Evolutionary conservation across 2,888 invertebrate genomes (phyloP).

Genomic region (Lycocerus yunnanus): DNA sequence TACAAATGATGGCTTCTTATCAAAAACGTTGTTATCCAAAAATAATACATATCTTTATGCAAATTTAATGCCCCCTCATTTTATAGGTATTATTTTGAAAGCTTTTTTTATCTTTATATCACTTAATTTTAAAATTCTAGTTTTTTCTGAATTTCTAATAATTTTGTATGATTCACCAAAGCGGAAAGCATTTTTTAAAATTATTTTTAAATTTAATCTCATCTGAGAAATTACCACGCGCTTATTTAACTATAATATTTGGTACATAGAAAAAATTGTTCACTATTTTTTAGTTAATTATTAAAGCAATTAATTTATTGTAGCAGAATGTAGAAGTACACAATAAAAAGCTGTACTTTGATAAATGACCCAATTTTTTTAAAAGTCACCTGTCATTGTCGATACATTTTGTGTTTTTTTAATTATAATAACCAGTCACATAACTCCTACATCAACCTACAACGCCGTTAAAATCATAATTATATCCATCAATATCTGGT

Average conservation of each 20-base stretch:
- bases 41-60: too few relatives aligned
- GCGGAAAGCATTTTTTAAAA: neutral
- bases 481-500: conserved; percentile 40
- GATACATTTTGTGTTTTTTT: conserved; percentile 24
- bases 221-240: neutral
- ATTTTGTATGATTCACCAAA: neutral
- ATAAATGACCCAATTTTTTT: conserved; percentile 15
- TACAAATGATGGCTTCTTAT: neutral
- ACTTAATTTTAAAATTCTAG: too few relatives aligned
- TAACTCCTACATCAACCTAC: conserved; percentile 33
- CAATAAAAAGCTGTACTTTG: conserved; percentile 5
- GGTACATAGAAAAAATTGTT: neutral
- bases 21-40: neutral
- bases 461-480: conserved; percentile 41
- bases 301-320: neutral
- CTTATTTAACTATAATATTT: neutral
- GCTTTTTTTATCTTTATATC: too few relatives aligned
- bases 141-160: neutral
- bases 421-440: conserved; percentile 32
- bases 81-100: too few relatives aligned
- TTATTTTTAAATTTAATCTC: too few relatives aligned
- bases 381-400: conserved; percentile 26
- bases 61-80: too few relatives aligned
- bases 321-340: neutral
- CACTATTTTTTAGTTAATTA: neutral